Base-by-base conservation (phyloP, 2,888 invertebrate species). In the Torymus auratus region DNA sequence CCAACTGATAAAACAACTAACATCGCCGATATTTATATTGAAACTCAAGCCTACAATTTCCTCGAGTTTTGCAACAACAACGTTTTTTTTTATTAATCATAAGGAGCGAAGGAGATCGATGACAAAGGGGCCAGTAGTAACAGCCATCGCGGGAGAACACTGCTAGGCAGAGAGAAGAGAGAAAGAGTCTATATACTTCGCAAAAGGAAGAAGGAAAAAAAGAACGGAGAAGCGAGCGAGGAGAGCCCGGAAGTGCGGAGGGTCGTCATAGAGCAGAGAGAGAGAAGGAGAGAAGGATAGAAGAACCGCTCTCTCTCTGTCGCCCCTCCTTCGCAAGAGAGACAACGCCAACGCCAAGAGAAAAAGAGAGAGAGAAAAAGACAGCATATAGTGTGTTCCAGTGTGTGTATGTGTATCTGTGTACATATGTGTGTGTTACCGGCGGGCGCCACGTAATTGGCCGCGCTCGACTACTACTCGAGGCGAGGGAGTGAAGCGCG, bases 201-300 rank as follows among this genome's bases (percentile, higher is more conserved):
- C 41, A 41, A 41, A 41, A 41, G n/a, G 14, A 58, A 70, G 56
- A 23, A 11, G 14, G 41, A 2, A n/a, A 50, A 23, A 28, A 2
- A n/a, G 17, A 23, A 28, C 20, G n/a, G 56, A 4, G 15, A 52
- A 71, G 12, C 12, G 52, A 53, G 15, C 14, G 69, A n/a, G 20
- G 55, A 67, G 53, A 67, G 68, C 69, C 67, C 68, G 68, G 68
- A 55, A 69, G 68, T 50, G 61, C 52, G 71, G 61, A 23, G 53
- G 69, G 68, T 53, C 65, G 53, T n/a, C 83, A 71, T 70, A 62
- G 61, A 61, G 61, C 23, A 23, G 23, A 23, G 15, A n/a, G 58
- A 69, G 56, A 69, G 56, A 28, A 23, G 56, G 62, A 62, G 55
- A 1, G 58, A 62, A 20, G 52, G 17, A 61, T 10, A 71, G 13